phyloP scores from a whole-genome alignment of 2,888 invertebrate species.

The Spicauda simplicius region DNA sequence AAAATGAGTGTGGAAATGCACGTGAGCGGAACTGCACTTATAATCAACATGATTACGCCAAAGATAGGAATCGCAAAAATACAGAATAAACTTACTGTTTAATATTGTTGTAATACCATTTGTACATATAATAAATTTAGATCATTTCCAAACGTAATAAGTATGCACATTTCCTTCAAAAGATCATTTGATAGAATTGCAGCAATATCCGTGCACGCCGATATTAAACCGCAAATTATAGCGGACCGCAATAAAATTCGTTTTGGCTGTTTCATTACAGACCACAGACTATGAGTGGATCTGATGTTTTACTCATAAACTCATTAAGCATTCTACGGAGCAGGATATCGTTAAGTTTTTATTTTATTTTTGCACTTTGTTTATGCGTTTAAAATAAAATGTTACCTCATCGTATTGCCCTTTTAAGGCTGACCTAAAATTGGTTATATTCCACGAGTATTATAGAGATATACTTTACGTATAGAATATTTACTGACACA shows the following conservation, averaged over 20 bases:
- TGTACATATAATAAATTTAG: not conserved
- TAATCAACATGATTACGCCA: too few species aligned
- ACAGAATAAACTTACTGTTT: too few species aligned
- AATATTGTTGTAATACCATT: not conserved
- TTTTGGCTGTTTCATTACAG: conserved; percentile 69
- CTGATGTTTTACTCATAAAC: conserved; percentile 50
- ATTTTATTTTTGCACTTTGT: not conserved
- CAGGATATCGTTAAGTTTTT: conserved; percentile 18
- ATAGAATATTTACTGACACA: too few species aligned
- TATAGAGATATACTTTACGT: too few species aligned
- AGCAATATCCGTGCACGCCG: conserved; percentile 40
- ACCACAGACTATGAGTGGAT: conserved; percentile 65
- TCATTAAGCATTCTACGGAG: conserved; percentile 22
- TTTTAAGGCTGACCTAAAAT: not conserved
- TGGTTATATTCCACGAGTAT: too few species aligned
- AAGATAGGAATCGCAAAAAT: too few species aligned
- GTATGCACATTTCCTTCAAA: conserved; percentile 11
- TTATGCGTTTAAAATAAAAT: not conserved
- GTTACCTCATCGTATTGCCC: not conserved
- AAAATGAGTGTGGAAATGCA: too few species aligned
- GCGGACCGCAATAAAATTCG: conserved; percentile 64
- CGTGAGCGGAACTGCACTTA: too few species aligned
- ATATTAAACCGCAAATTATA: conserved; percentile 66
- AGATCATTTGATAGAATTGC: conserved; percentile 35
- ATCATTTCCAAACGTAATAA: conserved; percentile 13